Conservation (phyloP, 1,140 invertebrate species). For the Drosophila nannoptera region DNA sequence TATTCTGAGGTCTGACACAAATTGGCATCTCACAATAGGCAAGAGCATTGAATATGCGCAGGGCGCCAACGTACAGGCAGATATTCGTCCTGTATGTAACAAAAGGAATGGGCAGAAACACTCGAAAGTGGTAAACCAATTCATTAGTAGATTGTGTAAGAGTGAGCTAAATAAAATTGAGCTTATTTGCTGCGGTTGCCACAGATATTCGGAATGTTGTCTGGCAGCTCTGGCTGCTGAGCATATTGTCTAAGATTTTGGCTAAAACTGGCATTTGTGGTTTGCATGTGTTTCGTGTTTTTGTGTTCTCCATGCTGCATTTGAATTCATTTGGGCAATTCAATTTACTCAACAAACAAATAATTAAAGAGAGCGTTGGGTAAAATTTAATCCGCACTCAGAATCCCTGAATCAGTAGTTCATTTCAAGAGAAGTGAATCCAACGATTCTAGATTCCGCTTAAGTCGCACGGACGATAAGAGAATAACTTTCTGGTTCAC, state of each 20-base stretch:
- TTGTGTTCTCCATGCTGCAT: not conserved
- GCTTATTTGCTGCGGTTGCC: conserved; percentile 36
- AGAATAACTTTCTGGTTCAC: no score
- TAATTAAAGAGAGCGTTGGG: not conserved
- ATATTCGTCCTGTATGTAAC: conserved; percentile 3
- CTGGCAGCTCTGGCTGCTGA: not conserved
- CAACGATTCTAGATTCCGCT: no score
- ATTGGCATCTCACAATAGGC: conserved; percentile 56
- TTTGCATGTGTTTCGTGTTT: not conserved
- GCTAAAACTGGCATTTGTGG: not conserved
- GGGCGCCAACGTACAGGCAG: conserved; percentile 21
- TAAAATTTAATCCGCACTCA: not conserved
- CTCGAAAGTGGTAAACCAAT: conserved; percentile 40
- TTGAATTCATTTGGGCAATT: not conserved
- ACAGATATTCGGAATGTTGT: not conserved
- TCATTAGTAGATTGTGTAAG: conserved; percentile 40
- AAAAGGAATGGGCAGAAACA: conserved; percentile 31
- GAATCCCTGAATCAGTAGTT: no score
- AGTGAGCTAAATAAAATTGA: conserved; percentile 43
- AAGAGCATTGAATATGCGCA: conserved; percentile 18
- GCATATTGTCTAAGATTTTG: not conserved
- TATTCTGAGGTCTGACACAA: conserved; percentile 64
- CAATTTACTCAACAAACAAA: not conserved
- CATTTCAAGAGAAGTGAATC: no score
- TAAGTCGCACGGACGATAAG: no score